A percentile compares a stretch with the other conserved stretches of the same genome.
phyloP scores from a whole-genome alignment of 1,140 invertebrate genomes.

The Nebria ingens region DNA sequence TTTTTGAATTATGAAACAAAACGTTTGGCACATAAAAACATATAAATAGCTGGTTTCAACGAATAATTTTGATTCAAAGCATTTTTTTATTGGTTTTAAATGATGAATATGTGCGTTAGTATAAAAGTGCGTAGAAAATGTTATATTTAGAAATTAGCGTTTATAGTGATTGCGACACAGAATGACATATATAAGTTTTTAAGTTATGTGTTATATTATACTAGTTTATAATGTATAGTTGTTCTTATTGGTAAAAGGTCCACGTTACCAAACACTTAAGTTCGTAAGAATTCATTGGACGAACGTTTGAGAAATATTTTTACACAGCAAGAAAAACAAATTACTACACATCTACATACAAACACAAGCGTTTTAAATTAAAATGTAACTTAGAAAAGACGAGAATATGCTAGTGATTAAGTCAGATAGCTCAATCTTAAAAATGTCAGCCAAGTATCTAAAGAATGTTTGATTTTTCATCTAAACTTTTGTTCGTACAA shows the following conservation, averaged over 20 bases:
- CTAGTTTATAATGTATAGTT: not conserved
- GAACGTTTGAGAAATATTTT: not conserved
- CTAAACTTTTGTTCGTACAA: too few relatives aligned
- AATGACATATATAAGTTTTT: not conserved
- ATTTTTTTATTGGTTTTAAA: not conserved
- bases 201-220: too few relatives aligned
- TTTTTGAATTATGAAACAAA: not conserved
- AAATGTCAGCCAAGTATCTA: too few relatives aligned
- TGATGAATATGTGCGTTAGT: not conserved
- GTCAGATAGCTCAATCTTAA: too few relatives aligned
- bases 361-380: too few relatives aligned
- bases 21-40: not conserved
- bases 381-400: too few relatives aligned
- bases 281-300: not conserved
- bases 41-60: not conserved
- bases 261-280: not conserved
- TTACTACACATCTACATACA: too few relatives aligned
- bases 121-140: not conserved
- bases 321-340: not conserved
- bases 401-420: too few relatives aligned
- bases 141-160: not conserved
- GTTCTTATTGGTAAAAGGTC: not conserved
- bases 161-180: not conserved
- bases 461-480: too few relatives aligned
- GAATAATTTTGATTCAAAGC: not conserved